A percentile compares a stretch with the other conserved stretches of the same genome.
phyloP scores from a whole-genome alignment of 2,797 vertebrate species.

The Scyliorhinus canicula region DNA sequence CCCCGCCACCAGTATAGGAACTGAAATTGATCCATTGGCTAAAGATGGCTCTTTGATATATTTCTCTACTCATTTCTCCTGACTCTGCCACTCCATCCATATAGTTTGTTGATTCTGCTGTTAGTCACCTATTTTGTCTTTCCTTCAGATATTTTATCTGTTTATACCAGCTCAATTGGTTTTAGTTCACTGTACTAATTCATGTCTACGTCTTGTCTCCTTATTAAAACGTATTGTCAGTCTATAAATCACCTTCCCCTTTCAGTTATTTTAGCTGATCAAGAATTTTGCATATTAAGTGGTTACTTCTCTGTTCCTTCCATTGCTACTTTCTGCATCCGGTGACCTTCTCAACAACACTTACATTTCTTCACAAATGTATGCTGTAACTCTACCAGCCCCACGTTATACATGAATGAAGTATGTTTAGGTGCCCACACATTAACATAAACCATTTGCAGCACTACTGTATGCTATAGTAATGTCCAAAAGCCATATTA shows the following conservation, averaged over 20 bases:
- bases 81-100: background rate
- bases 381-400: background rate
- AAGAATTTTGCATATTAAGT: background rate
- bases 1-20: background rate
- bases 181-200: background rate
- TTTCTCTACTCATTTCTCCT: background rate
- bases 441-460: background rate
- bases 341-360: background rate
- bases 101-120: background rate
- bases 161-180: background rate
- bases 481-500: background rate
- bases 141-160: background rate
- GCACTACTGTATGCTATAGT: background rate
- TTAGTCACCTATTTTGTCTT: background rate
- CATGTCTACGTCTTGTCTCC: background rate
- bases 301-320: background rate
- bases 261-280: background rate
- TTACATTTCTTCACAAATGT: background rate
- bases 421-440: background rate
- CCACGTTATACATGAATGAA: background rate
- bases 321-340: background rate
- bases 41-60: background rate
- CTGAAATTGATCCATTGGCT: background rate
- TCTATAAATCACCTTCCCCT: background rate
- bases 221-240: background rate